Conservation (phyloP, 2,888 invertebrate species). For the Ceraclea dissimilis region DNA sequence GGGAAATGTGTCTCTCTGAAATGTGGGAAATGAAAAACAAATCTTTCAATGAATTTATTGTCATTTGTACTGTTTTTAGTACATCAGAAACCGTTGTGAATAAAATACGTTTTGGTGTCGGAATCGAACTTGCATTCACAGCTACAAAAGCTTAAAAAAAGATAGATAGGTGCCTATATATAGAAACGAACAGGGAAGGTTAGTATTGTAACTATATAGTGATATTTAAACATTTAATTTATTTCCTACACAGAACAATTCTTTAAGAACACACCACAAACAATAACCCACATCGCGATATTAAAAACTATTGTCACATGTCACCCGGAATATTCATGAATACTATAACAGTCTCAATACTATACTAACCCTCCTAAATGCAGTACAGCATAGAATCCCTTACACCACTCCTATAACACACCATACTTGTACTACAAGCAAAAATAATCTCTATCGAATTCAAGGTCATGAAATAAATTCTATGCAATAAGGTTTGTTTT, state of each 20-base stretch:
- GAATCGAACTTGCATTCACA: too few species aligned
- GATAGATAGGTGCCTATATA: too few species aligned
- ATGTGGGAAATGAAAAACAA: too few species aligned
- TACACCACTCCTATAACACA: background rate
- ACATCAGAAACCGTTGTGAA: too few species aligned
- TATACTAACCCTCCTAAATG: background rate
- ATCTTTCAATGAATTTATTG: too few species aligned
- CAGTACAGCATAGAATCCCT: background rate
- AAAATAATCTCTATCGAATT: background rate
- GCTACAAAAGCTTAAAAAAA: too few species aligned
- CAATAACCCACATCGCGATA: background rate
- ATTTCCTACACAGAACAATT: background rate
- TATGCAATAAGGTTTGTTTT: background rate
- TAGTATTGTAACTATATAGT: too few species aligned
- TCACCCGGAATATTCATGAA: background rate
- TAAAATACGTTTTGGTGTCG: too few species aligned
- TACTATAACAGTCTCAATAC: background rate
- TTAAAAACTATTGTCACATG: conserved; percentile 1
- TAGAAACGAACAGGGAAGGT: too few species aligned
- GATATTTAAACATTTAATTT: too few species aligned
- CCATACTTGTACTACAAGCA: background rate
- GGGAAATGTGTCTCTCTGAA: too few species aligned
- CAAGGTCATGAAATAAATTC: background rate
- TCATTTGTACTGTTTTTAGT: too few species aligned
- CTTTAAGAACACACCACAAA: background rate